Evolutionary conservation across 2,113 vertebrate species (phyloP).

Genomic region (Ammospiza nelsoni): DNA sequence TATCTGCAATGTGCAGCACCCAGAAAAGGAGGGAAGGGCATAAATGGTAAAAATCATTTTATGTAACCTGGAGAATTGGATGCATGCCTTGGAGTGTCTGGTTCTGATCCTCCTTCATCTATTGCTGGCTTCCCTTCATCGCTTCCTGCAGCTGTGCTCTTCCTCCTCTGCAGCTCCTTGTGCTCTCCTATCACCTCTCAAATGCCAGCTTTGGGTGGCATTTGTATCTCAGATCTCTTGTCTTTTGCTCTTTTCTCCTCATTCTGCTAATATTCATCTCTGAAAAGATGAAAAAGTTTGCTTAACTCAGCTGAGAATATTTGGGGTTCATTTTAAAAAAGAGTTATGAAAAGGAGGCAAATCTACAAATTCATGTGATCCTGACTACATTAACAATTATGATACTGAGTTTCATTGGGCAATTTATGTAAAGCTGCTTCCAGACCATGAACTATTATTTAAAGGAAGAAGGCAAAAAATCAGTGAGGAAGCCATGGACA

Average conservation of each 20-base stretch:
- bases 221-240: not conserved
- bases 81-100: not conserved
- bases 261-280: not conserved
- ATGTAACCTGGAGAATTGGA: not conserved
- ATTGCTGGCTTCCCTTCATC: not conserved
- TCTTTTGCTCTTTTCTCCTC: not conserved
- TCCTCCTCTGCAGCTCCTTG: not conserved
- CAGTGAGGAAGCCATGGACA: not conserved
- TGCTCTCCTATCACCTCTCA: not conserved
- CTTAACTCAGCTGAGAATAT: not conserved
- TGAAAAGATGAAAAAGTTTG: not conserved
- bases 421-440: not conserved
- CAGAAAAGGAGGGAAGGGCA: not conserved
- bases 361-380: not conserved
- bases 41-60: slow-evolving; percentile 22
- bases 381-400: not conserved
- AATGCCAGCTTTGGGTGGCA: not conserved
- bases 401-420: not conserved
- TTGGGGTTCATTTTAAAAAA: not conserved
- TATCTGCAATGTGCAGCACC: not conserved
- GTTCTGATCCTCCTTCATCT: not conserved
- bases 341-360: not conserved
- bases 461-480: not conserved
- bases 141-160: not conserved
- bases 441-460: not conserved